Conservation (phyloP, 2,888 invertebrate species). For the Cantharis rustica region DNA sequence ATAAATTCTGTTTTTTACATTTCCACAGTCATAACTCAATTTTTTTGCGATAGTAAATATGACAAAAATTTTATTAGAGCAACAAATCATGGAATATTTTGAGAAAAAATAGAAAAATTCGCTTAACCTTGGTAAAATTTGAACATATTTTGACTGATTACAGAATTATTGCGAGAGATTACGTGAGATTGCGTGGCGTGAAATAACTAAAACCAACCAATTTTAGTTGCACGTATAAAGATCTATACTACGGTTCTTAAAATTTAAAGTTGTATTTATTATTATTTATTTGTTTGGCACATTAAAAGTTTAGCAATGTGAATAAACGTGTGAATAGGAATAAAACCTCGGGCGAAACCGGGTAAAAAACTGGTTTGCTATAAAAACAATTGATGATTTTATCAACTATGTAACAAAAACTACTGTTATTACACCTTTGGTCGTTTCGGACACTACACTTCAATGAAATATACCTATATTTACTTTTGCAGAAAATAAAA, state of each 20-base stretch:
- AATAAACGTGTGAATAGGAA: no score
- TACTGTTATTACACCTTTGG: neutral
- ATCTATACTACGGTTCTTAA: neutral
- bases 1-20: neutral
- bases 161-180: neutral
- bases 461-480: neutral
- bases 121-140: neutral
- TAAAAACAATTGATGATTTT: neutral
- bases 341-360: no score
- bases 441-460: neutral
- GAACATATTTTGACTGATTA: neutral
- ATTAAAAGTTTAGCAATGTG: no score
- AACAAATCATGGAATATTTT: neutral
- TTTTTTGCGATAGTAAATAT: neutral
- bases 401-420: neutral
- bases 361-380: neutral
- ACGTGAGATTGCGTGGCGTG: neutral
- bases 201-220: neutral
- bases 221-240: neutral
- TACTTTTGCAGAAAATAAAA: neutral
- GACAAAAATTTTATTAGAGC: neutral
- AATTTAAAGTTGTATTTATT: no score
- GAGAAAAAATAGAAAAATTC: neutral
- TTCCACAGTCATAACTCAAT: neutral
- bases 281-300: no score